phyloP scores from a whole-genome alignment of 1,140 invertebrate species.

The Venturia canescens region DNA sequence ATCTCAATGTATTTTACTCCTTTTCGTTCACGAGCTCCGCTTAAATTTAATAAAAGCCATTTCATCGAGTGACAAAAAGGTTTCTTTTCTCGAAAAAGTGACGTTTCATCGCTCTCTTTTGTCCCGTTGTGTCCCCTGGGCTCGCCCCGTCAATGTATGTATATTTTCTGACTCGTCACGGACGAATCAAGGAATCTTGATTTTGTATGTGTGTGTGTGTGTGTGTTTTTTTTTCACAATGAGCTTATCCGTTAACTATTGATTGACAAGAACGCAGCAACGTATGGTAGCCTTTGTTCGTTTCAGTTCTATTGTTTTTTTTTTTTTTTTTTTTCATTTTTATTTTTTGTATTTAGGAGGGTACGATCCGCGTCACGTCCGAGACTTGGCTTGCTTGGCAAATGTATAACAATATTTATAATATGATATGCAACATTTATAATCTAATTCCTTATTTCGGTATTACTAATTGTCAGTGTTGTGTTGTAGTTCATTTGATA shows the following conservation, averaged over 20 bases:
- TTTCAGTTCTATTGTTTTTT: background rate
- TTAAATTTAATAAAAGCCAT: background rate
- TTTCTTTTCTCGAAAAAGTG: background rate
- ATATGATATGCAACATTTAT: slow-evolving; percentile 78
- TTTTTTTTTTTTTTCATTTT: slow-evolving; percentile 26
- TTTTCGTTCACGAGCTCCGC: no score
- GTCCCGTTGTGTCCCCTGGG: no score
- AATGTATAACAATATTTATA: slow-evolving; percentile 77
- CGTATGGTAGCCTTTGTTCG: slow-evolving; percentile 15
- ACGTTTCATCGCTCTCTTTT: no score
- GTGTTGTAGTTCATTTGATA: slow-evolving; percentile 45
- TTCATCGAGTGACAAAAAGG: background rate
- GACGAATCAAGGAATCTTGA: slow-evolving; percentile 5
- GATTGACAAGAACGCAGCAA: slow-evolving; percentile 1
- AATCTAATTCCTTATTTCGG: slow-evolving; percentile 75
- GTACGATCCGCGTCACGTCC: slow-evolving; percentile 60
- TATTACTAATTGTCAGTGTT: slow-evolving; percentile 71
- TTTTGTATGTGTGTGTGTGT: no score
- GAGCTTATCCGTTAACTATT: slow-evolving; percentile 19
- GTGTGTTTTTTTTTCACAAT: background rate
- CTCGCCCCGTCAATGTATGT: background rate
- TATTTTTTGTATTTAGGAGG: slow-evolving; percentile 30
- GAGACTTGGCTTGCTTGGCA: slow-evolving; percentile 68
- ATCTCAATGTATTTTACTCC: no score
- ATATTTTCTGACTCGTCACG: slow-evolving; percentile 10